Evolutionary conservation across 2,888 invertebrate genomes (phyloP), one percentile per base, ranked within the genome.

Genomic region (Patella depressa): DNA sequence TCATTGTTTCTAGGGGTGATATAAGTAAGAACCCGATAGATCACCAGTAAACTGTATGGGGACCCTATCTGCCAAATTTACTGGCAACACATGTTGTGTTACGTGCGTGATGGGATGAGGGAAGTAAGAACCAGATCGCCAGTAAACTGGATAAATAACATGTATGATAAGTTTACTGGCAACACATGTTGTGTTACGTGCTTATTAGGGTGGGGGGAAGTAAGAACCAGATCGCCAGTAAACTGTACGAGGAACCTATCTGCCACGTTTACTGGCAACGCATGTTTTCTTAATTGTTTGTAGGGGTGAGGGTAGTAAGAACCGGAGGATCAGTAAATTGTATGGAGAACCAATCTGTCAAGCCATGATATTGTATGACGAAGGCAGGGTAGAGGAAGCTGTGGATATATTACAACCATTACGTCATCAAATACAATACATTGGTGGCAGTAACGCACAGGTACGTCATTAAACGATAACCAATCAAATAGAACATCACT

Each of bases 401-500:
- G 89, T 90, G 9, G 89, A 91, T 24, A 78, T 90, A 2, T 78
- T 92, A 45, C 82, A 87, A 70, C 91, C 92, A 9, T 79, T 91
- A 14, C 80, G 90, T 70, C 90, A 91, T 78, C 83, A 90, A 29
- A 80, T 92, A 9, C 76, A 89, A 29, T 81, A 79, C 24, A 90
- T 92, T 74, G 92, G 92, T 9, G 92, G 92, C 45, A 92, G 92
- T 80, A 87, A 92, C 84, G 92, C 92, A n/a, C 92, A 92, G 90
- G 92, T 92, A 76, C 3, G 74, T 7, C 5, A 34, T n/a, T 2
- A 45, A 45, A 45, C 45, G 45, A 45, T 45, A 45, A 45, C 45
- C 9, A 45, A 45, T 45, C 45, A 45, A 45, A 45, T 1, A 45
- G 45, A 7, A 45, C 45, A 45, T 5, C 34, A 34, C 34, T 34